These are phyloP conservation scores for Tauraco hartlaubi DNA, from an alignment of 2,797 vertebrate species.

Conservation along the genomic window DNA sequence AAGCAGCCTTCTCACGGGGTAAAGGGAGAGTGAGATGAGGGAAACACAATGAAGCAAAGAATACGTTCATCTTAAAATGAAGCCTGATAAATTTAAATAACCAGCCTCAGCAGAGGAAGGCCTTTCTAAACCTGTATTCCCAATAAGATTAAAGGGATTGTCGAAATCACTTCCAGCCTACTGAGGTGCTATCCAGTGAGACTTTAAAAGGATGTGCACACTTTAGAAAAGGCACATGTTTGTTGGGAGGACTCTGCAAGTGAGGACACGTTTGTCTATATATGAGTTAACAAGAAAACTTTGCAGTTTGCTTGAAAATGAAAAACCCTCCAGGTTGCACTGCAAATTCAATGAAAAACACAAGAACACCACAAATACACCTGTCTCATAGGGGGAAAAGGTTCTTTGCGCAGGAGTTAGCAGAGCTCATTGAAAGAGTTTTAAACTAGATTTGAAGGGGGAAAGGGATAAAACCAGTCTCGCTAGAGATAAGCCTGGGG, in stretches of 20 bases:
- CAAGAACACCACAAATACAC: neutral
- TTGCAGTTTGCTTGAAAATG: neutral
- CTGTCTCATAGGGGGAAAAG: too few species aligned
- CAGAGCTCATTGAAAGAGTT: too few species aligned
- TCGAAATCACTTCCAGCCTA: neutral
- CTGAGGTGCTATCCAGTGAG: neutral
- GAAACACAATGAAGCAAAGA: neutral
- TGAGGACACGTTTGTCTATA: neutral
- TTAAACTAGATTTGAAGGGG: too few species aligned
- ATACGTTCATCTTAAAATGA: neutral
- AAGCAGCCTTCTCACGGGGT: neutral
- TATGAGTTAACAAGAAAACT: neutral
- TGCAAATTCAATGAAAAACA: neutral
- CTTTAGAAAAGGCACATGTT: accelerated
- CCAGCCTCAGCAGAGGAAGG: neutral
- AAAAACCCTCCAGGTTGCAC: neutral
- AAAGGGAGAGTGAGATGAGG: neutral
- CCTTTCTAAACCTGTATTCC: neutral
- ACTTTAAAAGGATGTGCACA: neutral
- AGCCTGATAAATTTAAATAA: neutral
- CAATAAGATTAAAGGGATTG: neutral
- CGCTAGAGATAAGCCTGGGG: too few species aligned
- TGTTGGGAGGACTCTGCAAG: neutral
- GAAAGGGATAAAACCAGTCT: too few species aligned
- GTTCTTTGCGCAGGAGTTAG: too few species aligned